These are phyloP conservation scores for Caligus rogercresseyi DNA, from an alignment of 1,140 invertebrate genomes.

Conservation along the genomic window DNA sequence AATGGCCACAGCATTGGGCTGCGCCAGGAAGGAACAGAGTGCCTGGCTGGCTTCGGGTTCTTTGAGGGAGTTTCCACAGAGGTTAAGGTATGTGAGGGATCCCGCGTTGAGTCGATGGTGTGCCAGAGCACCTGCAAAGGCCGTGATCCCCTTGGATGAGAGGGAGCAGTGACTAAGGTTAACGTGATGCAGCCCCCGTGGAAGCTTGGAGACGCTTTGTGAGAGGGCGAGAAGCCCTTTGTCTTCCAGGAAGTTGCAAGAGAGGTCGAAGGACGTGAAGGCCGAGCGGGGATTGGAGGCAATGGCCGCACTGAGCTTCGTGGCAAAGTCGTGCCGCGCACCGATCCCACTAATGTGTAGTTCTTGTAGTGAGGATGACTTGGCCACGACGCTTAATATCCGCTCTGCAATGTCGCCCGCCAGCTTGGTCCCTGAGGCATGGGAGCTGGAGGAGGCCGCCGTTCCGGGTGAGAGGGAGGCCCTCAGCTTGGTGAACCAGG, in stretches of 20 bases:
- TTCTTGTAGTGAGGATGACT: conserved; percentile 42
- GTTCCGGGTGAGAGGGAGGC: conserved; percentile 38
- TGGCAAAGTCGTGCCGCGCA: conserved; percentile 4
- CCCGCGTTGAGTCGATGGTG: conserved; percentile 33
- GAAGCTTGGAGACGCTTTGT: conserved; percentile 48
- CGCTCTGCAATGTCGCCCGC: conserved; percentile 54
- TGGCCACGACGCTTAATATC: conserved; percentile 62
- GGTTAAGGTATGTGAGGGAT: conserved; percentile 57
- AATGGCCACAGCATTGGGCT: conserved; percentile 75
- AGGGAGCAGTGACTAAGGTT: conserved; percentile 68
- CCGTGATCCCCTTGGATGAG: conserved; percentile 70
- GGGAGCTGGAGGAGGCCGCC: conserved; percentile 31
- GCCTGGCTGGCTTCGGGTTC: conserved; percentile 69
- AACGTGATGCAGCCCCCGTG: conserved; percentile 55
- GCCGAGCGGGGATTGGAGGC: conserved; percentile 3
- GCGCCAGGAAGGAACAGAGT: conserved; percentile 77
- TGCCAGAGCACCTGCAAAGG: conserved; percentile 37
- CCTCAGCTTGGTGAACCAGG: conserved; percentile 67
- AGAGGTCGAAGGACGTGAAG: conserved; percentile 6
- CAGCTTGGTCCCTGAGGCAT: conserved; percentile 28
- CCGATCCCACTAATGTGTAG: conserved; percentile 7
- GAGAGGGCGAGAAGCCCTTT: conserved; percentile 53
- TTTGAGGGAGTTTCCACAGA: conserved; percentile 63
- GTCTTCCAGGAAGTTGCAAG: conserved; percentile 40
- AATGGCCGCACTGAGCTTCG: conserved; percentile 2